phyloP scores from a whole-genome alignment of 2,113 vertebrate genomes.

The Copsychus sechellarum region DNA sequence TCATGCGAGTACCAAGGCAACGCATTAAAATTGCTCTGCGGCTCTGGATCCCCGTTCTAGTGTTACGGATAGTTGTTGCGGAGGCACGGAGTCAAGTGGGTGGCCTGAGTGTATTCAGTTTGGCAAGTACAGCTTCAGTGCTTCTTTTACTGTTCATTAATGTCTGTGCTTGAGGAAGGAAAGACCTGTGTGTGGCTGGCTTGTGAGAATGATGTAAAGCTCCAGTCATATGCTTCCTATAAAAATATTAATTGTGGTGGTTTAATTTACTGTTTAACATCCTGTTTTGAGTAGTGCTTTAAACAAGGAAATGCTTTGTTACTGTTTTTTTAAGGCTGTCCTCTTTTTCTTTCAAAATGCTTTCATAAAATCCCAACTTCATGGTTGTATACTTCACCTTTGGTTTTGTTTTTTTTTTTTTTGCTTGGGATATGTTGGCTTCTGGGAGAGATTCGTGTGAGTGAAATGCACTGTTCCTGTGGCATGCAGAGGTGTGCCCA shows the following conservation, averaged over 20 bases:
- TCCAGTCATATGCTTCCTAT: constrained; percentile 4
- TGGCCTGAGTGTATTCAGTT: constrained; percentile 69
- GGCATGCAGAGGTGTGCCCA: neutral
- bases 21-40: constrained; percentile 92
- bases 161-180: neutral
- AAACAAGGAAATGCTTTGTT: constrained; percentile 23
- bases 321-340: constrained; percentile 1
- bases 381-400: neutral
- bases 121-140: constrained; percentile 84
- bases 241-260: neutral
- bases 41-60: constrained; percentile 93
- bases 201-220: constrained; percentile 27
- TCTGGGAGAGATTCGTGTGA: constrained; percentile 34
- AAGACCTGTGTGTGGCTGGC: constrained; percentile 6
- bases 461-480: neutral
- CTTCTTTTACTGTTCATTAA: constrained; percentile 34
- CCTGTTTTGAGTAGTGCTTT: neutral
- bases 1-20: constrained; percentile 89
- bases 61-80: constrained; percentile 93
- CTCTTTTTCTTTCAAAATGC: neutral
- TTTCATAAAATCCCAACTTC: neutral
- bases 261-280: constrained; percentile 5
- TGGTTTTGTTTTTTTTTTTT: neutral
- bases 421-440: neutral
- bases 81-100: constrained; percentile 73